A percentile compares a stretch with the other conserved stretches of the same genome.
phyloP scores from a whole-genome alignment of 2,113 vertebrate species.

The Marmota monax region DNA sequence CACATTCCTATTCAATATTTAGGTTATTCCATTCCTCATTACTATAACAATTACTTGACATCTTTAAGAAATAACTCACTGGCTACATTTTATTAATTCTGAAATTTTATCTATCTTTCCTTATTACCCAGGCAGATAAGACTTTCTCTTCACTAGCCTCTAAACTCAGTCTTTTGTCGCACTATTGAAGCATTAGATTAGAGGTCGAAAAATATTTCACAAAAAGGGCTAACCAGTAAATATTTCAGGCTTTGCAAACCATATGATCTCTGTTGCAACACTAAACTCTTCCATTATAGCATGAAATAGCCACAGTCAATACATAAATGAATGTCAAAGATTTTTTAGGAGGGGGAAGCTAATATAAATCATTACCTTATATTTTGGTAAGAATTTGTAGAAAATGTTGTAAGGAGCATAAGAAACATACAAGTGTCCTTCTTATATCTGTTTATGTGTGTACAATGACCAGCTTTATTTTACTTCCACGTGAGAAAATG shows the following conservation, averaged over 20 bases:
- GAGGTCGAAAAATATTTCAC: neutral
- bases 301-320: neutral
- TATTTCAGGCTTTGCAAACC: slow-evolving; percentile 21
- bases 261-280: neutral
- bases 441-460: neutral
- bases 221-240: neutral
- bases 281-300: neutral
- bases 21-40: neutral
- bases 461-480: neutral
- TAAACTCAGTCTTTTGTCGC: neutral
- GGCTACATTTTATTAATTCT: slow-evolving; percentile 32
- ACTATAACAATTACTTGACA: neutral
- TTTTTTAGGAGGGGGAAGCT: too few species aligned
- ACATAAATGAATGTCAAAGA: neutral
- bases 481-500: slow-evolving; percentile 28
- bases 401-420: slow-evolving; percentile 9
- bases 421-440: neutral
- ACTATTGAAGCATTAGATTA: neutral
- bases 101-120: neutral
- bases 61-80: slow-evolving; percentile 41
- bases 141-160: neutral
- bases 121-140: neutral
- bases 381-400: neutral
- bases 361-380: slow-evolving; percentile 26
- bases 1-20: neutral